Conservation (phyloP, 2,113 vertebrate genomes). For the Forbesichthys agassizii region DNA sequence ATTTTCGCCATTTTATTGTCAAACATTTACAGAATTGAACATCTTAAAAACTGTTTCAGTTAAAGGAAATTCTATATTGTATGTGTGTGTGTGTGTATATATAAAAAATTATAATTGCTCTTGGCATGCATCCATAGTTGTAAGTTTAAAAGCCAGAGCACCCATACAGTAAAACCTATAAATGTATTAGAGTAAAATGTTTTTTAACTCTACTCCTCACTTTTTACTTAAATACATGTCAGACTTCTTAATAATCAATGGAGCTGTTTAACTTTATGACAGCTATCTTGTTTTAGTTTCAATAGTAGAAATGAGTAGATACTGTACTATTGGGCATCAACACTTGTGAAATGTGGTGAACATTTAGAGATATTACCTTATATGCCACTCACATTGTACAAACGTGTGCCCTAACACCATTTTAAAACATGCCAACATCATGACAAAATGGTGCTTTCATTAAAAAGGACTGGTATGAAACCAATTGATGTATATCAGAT, state of each 20-base stretch:
- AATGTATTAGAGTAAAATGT: slow-evolving; percentile 4
- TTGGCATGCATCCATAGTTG: slow-evolving; percentile 35
- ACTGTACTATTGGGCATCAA: neutral
- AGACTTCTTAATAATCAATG: too few relatives aligned
- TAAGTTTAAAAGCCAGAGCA: slow-evolving; percentile 39
- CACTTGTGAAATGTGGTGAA: neutral
- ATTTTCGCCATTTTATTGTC: slow-evolving; percentile 41
- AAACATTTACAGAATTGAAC: slow-evolving; percentile 42
- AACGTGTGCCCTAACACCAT: neutral
- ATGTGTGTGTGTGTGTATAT: neutral
- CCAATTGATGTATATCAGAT: slow-evolving; percentile 15
- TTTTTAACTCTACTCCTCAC: neutral
- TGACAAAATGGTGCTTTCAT: neutral
- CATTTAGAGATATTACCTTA: neutral
- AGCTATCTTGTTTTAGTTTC: neutral
- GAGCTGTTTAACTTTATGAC: neutral
- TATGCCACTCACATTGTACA: slow-evolving; percentile 9
- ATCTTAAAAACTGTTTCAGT: slow-evolving; percentile 8
- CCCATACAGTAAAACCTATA: slow-evolving; percentile 35
- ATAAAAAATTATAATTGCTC: slow-evolving; percentile 20
- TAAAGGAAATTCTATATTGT: slow-evolving; percentile 10
- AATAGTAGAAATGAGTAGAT: neutral
- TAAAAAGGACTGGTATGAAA: slow-evolving; percentile 16
- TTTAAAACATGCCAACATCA: slow-evolving; percentile 6
- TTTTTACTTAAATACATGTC: neutral